Evolutionary conservation across 2,797 vertebrate species (phyloP).

Genomic region (Micropoecilia bifurca): DNA sequence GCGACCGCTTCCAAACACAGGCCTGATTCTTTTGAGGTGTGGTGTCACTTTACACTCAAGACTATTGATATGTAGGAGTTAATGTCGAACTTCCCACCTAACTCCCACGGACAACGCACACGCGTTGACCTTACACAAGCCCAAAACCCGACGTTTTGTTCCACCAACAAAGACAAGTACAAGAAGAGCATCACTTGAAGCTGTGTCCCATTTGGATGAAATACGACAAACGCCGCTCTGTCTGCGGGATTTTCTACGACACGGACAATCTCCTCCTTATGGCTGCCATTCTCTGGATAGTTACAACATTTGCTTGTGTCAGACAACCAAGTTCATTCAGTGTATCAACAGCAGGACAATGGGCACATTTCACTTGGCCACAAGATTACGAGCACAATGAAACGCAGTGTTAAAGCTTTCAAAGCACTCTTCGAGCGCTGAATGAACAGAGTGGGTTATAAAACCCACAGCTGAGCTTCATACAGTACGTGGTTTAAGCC

Average conservation of each 20-base stretch:
- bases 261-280: constrained; percentile 59
- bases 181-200: constrained; percentile 20
- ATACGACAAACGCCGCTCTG: constrained; percentile 29
- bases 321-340: constrained; percentile 79
- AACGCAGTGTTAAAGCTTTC: constrained; percentile 66
- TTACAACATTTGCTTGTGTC: constrained; percentile 82
- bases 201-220: constrained; percentile 30
- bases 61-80: constrained; percentile 52
- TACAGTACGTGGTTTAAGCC: constrained; percentile 60
- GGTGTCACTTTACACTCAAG: constrained; percentile 35
- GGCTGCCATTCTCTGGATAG: constrained; percentile 73
- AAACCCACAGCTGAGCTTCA: constrained; percentile 73
- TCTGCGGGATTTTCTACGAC: constrained; percentile 32
- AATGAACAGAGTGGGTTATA: constrained; percentile 67
- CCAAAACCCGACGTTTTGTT: constrained; percentile 40
- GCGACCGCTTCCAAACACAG: constrained; percentile 28
- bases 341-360: constrained; percentile 76
- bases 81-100: constrained; percentile 60
- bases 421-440: constrained; percentile 68
- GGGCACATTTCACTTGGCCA: constrained; percentile 66
- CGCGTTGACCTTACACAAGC: constrained; percentile 41
- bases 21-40: constrained; percentile 37
- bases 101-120: constrained; percentile 43
- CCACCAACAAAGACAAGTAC: constrained; percentile 21
- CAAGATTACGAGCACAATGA: constrained; percentile 78